These are phyloP conservation scores for Portunus trituberculatus DNA, from an alignment of 1,140 invertebrate genomes.

Conservation along the genomic window DNA sequence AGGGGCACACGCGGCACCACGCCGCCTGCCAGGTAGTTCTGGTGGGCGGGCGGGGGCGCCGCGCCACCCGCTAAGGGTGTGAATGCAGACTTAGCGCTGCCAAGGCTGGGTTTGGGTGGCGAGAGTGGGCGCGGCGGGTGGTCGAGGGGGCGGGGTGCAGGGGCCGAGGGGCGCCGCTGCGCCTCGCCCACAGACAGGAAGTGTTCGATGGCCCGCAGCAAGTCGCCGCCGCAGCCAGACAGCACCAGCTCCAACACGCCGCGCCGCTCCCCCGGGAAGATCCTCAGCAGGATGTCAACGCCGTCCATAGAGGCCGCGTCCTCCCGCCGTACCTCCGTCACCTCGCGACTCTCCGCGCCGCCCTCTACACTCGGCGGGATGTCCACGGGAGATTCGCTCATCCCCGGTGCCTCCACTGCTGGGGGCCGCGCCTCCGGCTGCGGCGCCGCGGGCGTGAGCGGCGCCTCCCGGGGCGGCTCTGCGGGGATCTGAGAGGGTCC, in stretches of 20 bases:
- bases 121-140: conserved; percentile 62
- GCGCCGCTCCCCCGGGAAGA: conserved; percentile 92
- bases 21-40: conserved; percentile 53
- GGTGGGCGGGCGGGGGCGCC: conserved; percentile 59
- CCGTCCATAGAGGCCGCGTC: conserved; percentile 82
- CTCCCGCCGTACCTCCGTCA: conserved; percentile 48
- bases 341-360: conserved; percentile 16
- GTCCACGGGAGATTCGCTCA: conserved; percentile 25
- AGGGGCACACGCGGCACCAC: conserved; percentile 61
- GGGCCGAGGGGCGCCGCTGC: conserved; percentile 64
- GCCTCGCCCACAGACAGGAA: conserved; percentile 81
- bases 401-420: conserved; percentile 2
- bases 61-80: conserved; percentile 73
- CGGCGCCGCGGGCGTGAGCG: neutral
- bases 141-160: conserved; percentile 18
- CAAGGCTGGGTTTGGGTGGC: conserved; percentile 74
- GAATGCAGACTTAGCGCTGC: conserved; percentile 77
- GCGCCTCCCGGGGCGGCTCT: conserved; percentile 37
- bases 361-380: neutral
- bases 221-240: conserved; percentile 91
- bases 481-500: conserved; percentile 21
- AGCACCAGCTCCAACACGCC: conserved; percentile 93
- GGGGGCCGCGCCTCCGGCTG: conserved; percentile 37
- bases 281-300: conserved; percentile 90
- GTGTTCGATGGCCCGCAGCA: conserved; percentile 89